phyloP scores from a whole-genome alignment of 1,140 invertebrate genomes.

The Drosophila elegans region DNA sequence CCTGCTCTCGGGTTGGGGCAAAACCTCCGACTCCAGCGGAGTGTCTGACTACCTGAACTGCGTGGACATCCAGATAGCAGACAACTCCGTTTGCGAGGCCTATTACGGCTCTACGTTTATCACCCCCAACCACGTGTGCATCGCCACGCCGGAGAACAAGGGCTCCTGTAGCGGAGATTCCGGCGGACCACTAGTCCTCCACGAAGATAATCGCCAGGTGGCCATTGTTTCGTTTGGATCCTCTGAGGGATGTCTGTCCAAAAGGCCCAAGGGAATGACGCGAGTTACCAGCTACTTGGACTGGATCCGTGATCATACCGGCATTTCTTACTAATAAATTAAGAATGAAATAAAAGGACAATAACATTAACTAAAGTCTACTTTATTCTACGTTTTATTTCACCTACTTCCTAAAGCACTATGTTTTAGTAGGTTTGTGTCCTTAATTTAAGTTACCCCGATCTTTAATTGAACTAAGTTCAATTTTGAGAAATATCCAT shows the following conservation, averaged over 20 bases:
- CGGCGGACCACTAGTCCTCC: slow-evolving; percentile 85
- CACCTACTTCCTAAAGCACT: too few species aligned
- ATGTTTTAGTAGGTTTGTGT: too few species aligned
- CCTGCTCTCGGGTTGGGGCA: slow-evolving; percentile 52
- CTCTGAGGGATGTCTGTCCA: slow-evolving; percentile 51
- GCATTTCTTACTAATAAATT: slow-evolving; percentile 38
- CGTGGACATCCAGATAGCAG: slow-evolving; percentile 37
- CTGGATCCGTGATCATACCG: slow-evolving; percentile 84
- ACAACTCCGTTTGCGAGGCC: slow-evolving; percentile 27
- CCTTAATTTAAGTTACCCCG: too few species aligned
- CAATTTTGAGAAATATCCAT: too few species aligned
- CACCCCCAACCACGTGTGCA: slow-evolving; percentile 56
- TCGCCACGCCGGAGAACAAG: slow-evolving; percentile 38
- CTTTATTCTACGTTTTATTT: too few species aligned
- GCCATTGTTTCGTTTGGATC: slow-evolving; percentile 84
- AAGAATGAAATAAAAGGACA: not conserved
- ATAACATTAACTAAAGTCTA: too few species aligned
- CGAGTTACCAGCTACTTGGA: slow-evolving; percentile 86
- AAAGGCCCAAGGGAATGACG: slow-evolving; percentile 85
- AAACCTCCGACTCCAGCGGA: slow-evolving; percentile 17
- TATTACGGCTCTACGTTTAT: slow-evolving; percentile 27
- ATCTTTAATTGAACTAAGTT: too few species aligned
- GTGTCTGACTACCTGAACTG: slow-evolving; percentile 35
- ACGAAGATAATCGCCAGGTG: slow-evolving; percentile 79
- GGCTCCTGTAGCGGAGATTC: slow-evolving; percentile 85